Conservation (phyloP, 1,140 invertebrate species). For the Chionoecetes opilio region DNA sequence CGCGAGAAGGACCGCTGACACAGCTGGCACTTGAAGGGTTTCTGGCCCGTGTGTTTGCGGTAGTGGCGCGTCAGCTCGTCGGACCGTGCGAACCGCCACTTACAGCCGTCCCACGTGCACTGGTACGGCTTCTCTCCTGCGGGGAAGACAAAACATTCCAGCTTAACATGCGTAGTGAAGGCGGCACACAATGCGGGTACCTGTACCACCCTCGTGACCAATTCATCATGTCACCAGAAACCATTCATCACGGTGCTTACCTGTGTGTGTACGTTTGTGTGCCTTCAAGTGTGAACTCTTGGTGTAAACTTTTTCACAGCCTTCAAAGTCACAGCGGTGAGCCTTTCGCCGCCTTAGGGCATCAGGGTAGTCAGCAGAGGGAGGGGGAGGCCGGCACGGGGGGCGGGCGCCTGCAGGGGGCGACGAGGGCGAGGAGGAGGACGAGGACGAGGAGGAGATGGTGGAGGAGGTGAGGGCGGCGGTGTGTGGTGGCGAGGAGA, state of each 20-base stretch:
- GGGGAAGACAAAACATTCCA: conserved; percentile 71
- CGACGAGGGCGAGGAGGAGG: conserved; percentile 72
- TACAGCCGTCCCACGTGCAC: conserved; percentile 95
- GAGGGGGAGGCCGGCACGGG: conserved; percentile 53
- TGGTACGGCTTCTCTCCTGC: conserved; percentile 94
- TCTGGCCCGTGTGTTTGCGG: conserved; percentile 95
- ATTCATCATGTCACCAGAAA: neutral
- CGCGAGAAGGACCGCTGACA: conserved; percentile 94
- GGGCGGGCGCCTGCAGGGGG: conserved; percentile 65
- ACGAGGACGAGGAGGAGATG: conserved; percentile 77
- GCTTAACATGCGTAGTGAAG: neutral
- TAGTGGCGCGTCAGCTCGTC: conserved; percentile 95
- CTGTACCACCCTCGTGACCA: neutral
- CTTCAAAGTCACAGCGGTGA: conserved; percentile 93
- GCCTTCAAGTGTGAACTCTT: conserved; percentile 97
- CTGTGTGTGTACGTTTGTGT: conserved; percentile 96
- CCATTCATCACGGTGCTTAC: conserved; percentile 84
- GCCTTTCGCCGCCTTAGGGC: conserved; percentile 87
- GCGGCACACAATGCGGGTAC: neutral
- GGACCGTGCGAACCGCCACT: conserved; percentile 95
- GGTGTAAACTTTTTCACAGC: conserved; percentile 96
- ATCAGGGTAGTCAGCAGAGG: conserved; percentile 75
- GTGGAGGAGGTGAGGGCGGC: conserved; percentile 76
- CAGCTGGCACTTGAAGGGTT: conserved; percentile 94
- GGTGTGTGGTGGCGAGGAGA: conserved; percentile 71